These are phyloP conservation scores for Sarcophilus harrisii DNA, from an alignment of 2,797 vertebrate species.

Conservation along the genomic window DNA sequence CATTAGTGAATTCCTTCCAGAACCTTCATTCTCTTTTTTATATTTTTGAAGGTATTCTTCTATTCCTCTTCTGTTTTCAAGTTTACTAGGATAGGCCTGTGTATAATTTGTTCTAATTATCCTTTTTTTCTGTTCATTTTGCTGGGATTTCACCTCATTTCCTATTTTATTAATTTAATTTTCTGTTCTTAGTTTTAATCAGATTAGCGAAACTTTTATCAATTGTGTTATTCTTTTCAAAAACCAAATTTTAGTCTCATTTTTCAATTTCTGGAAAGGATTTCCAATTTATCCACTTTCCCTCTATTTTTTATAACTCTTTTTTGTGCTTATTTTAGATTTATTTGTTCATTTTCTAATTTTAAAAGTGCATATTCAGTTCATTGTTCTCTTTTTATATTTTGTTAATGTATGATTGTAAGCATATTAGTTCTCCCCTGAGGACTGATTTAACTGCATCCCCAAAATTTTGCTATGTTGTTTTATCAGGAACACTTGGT, in stretches of 20 bases:
- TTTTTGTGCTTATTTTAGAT: too few relatives aligned
- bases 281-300: not conserved
- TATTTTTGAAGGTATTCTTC: not conserved
- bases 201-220: not conserved
- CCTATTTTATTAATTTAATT: not conserved
- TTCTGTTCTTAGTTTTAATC: not conserved
- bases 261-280: not conserved
- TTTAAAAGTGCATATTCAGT: too few relatives aligned
- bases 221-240: too few relatives aligned
- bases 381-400: too few relatives aligned
- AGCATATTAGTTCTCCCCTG: too few relatives aligned
- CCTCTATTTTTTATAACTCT: not conserved
- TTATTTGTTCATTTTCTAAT: too few relatives aligned
- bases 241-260: not conserved
- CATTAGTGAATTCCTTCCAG: too few relatives aligned
- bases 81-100: not conserved
- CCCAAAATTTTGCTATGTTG: too few relatives aligned
- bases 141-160: not conserved
- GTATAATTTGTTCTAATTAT: not conserved
- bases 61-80: not conserved
- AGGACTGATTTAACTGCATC: too few relatives aligned
- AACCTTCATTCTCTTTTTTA: too few relatives aligned
- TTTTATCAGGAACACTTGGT: too few relatives aligned
- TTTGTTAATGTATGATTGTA: too few relatives aligned
- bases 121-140: not conserved